phyloP scores from a whole-genome alignment of 2,888 invertebrate genomes.

The Rugalucina vietnamica region DNA sequence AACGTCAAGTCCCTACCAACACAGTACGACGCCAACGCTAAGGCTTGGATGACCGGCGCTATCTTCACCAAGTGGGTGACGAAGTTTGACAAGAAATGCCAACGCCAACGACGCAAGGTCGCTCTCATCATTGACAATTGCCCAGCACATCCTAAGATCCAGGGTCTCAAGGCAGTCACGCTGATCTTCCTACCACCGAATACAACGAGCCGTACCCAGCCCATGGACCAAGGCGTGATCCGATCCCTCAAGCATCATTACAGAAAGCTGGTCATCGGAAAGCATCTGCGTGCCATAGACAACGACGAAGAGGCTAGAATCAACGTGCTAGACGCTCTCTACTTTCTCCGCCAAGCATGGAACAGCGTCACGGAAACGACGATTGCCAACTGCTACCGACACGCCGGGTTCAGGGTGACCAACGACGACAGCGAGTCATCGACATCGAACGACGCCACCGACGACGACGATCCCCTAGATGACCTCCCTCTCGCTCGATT shows the following conservation, averaged over 20 bases:
- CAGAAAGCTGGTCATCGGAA: slow-evolving; percentile 37
- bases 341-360: slow-evolving; percentile 50
- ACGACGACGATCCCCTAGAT: no score
- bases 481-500: no score
- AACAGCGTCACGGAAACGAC: slow-evolving; percentile 18
- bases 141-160: slow-evolving; percentile 59
- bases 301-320: slow-evolving; percentile 20
- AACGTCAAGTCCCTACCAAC: background rate
- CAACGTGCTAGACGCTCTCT: slow-evolving; percentile 45
- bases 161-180: slow-evolving; percentile 42
- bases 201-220: slow-evolving; percentile 64
- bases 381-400: slow-evolving; percentile 32
- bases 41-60: slow-evolving; percentile 62
- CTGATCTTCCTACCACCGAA: slow-evolving; percentile 70
- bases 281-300: slow-evolving; percentile 29
- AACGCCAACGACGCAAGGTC: slow-evolving; percentile 35
- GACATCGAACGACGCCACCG: background rate
- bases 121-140: slow-evolving; percentile 67
- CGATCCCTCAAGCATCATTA: slow-evolving; percentile 58
- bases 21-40: slow-evolving; percentile 34
- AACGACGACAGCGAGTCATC: background rate
- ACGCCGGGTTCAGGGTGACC: slow-evolving; percentile 15
- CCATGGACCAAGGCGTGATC: slow-evolving; percentile 70
- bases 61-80: slow-evolving; percentile 64
- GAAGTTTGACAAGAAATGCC: slow-evolving; percentile 50